Conservation (phyloP, 2,113 vertebrate genomes). For the Passer domesticus region DNA sequence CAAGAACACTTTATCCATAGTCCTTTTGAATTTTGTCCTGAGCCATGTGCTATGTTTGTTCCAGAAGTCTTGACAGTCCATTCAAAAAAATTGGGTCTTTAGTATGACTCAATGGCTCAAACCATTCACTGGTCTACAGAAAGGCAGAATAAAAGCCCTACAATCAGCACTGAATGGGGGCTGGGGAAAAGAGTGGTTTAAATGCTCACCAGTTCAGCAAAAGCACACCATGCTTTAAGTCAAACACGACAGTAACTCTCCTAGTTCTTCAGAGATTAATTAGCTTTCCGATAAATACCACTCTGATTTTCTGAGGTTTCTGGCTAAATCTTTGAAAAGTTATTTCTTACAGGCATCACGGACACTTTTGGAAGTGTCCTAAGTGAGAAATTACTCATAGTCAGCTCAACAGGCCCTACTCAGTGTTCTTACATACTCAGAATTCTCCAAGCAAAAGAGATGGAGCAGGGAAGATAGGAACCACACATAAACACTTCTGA, state of each 20-base stretch:
- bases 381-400: neutral
- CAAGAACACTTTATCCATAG: neutral
- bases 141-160: neutral
- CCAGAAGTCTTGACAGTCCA: neutral
- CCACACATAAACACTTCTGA: neutral
- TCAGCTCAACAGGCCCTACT: neutral
- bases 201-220: neutral
- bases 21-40: neutral
- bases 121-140: neutral
- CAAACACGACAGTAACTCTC: neutral
- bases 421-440: rapidly evolving
- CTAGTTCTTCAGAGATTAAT: neutral
- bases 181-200: neutral
- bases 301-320: neutral
- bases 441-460: neutral
- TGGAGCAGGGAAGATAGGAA: neutral
- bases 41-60: neutral
- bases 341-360: neutral
- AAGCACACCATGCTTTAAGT: neutral
- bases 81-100: neutral
- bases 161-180: neutral
- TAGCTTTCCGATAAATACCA: neutral
- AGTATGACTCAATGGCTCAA: neutral
- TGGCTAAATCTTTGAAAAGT: neutral
- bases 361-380: neutral